Percentiles rank a stretch among this genome's conserved stretches.
Conservation (phyloP, 1,140 invertebrate species). For the Drosophila triauraria region DNA sequence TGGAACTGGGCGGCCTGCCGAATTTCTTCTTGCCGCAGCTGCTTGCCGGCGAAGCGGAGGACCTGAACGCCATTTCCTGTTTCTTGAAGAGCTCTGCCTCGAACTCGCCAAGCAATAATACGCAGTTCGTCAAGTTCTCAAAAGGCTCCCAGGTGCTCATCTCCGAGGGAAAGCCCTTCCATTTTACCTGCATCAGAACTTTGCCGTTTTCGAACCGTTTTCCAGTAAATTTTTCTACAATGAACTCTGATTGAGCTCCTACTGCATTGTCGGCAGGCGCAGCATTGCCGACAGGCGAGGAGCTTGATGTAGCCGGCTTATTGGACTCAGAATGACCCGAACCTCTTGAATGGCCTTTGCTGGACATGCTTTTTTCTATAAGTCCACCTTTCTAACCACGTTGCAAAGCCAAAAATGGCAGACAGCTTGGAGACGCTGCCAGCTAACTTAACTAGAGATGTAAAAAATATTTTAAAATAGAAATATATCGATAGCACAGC, state of each 20-base stretch:
- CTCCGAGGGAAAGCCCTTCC: slow-evolving; percentile 16
- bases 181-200: slow-evolving; percentile 38
- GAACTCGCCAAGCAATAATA: slow-evolving; percentile 23
- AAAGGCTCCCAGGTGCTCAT: slow-evolving; percentile 47
- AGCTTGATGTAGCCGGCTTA: too few relatives aligned
- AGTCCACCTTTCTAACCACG: neutral
- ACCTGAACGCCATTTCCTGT: too few relatives aligned
- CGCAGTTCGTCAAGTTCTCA: slow-evolving; percentile 21
- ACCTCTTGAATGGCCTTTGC: neutral
- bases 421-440: neutral
- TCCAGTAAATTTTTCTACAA: slow-evolving; percentile 36
- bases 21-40: neutral
- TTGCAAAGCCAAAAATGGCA: neutral
- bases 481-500: neutral
- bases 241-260: neutral
- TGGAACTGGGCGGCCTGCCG: too few relatives aligned
- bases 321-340: neutral
- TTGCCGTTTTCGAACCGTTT: slow-evolving; percentile 30
- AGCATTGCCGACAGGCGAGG: neutral
- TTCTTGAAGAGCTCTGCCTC: slow-evolving; percentile 3
- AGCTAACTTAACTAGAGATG: too few relatives aligned
- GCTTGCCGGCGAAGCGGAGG: neutral
- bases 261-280: neutral
- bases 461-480: neutral
- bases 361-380: neutral